Base-by-base conservation (phyloP, 2,797 vertebrate species). In the Hirundo rustica region DNA sequence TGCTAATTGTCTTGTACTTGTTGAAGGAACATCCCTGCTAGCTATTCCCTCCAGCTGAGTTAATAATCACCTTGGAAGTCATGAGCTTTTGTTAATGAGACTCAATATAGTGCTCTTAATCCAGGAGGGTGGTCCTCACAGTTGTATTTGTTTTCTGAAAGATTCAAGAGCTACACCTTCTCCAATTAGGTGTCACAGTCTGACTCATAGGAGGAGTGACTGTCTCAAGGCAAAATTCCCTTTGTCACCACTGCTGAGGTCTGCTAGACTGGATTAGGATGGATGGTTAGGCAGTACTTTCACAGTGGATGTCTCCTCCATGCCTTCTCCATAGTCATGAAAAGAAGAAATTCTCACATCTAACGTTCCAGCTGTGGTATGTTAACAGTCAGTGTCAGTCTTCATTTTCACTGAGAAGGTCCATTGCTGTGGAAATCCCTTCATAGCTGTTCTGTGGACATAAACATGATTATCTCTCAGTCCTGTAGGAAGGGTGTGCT, bases 1-100 rank as follows among this genome's bases (percentile, higher is more conserved):
- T 85, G 86, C 91, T 85, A 77, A 83, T 80, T 83, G 89, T 92
- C 92, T 89, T 92, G 32, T 32, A 74, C 55, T 71, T 76, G 60
- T 74, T 95, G 70, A 89, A 88, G 50, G 61, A 74, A 92, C 61
- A 87, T 74, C 65, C 57, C 67, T 85, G 61, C 81, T 68, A 87
- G 84, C 57, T 87, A 51, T 29, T 83, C 45, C 71, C 57, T 89
- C 94, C 78, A 77, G 54, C 93, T 85, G 92, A 89, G 94, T 65
- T 96, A 88, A 95, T 94, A 70, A 88, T 93, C 91, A 55, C 45
- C 44, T 89, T 94, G 81, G 78, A 96, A 94, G 38, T 85, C 81
- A 23, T 44, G 54, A 89, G 72, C 7, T 96, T 87, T 91, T 88
- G 57, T 68, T 93, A 92, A 92, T 92, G 75, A 96, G 91, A 88